phyloP scores from a whole-genome alignment of 2,888 invertebrate species.

The Octonoba sinensis region DNA sequence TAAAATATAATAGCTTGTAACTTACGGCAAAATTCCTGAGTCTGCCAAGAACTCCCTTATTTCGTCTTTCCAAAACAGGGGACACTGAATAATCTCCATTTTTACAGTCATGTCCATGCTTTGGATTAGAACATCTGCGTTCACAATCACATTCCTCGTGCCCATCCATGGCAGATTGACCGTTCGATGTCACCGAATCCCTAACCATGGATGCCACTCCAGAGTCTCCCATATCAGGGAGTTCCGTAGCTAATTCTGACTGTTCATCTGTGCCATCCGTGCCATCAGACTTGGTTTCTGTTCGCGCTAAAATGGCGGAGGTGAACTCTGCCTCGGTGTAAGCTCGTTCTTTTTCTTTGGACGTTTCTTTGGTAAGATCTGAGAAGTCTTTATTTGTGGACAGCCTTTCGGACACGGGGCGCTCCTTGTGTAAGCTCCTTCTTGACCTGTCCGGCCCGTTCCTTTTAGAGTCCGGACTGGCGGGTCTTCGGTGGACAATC shows the following conservation, averaged over 20 bases:
- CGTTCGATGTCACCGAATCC: slow-evolving; percentile 16
- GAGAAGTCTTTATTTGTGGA: slow-evolving; percentile 18
- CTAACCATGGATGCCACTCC: slow-evolving; percentile 42
- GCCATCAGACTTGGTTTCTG: slow-evolving; percentile 8
- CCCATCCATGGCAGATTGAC: slow-evolving; percentile 11
- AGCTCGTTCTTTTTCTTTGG: slow-evolving; percentile 46
- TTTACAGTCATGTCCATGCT: slow-evolving; percentile 35
- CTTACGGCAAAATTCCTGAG: slow-evolving; percentile 61
- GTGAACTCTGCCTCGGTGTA: slow-evolving; percentile 62
- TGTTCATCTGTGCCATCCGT: not conserved
- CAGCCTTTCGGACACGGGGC: not conserved
- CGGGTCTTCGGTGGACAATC: slow-evolving; percentile 39
- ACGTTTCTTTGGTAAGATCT: slow-evolving; percentile 19
- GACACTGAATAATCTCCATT: slow-evolving; percentile 40
- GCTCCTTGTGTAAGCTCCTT: not conserved
- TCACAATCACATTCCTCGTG: slow-evolving; percentile 51
- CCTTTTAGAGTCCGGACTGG: slow-evolving; percentile 31
- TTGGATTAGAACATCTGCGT: slow-evolving; percentile 48
- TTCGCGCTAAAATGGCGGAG: slow-evolving; percentile 57
- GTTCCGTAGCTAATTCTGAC: not conserved
- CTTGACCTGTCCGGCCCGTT: not conserved
- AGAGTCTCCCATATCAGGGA: slow-evolving; percentile 38
- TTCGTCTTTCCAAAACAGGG: slow-evolving; percentile 54
- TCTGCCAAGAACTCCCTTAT: slow-evolving; percentile 58
- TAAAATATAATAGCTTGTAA: not conserved